Base-by-base conservation (phyloP, 2,113 vertebrate species). In the Oplegnathus fasciatus region DNA sequence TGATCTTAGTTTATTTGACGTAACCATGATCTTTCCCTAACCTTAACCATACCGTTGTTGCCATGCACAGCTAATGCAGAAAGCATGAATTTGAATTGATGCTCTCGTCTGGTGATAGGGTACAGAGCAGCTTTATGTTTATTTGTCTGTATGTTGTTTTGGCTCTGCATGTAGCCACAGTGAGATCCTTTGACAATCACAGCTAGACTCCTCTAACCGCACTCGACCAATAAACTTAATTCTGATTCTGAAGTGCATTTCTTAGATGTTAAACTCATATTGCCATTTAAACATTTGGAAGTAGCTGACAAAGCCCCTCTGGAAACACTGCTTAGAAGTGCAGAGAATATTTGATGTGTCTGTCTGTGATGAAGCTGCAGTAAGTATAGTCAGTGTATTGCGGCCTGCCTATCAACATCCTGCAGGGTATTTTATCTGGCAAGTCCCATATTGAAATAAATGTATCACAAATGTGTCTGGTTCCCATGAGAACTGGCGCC, bases 391-490 rank as follows among this genome's bases (percentile, higher is more conserved):
- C 26, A 2, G 75, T 78, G 83, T 82, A 57, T 78, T 85, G 42
- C 10, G n/a, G 67, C 62, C 75, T 82, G 84, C 80, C 87, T 81
- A 82, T 88, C 85, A 86, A 83, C 78, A 79, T 84, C 86, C 90
- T 89, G 78, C 74, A 30, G 81, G 89, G 54, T 83, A 69, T 90
- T 85, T 92, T 89, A 84, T 92, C 84, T 90, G 87, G 78, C 83
- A 80, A 83, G 76, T 87, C 78, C 87, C 90, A 90, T 92, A 91
- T 90, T 92, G 90, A 92, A 95, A 95, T 93, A 92, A 94, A 94
- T 92, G 87, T 88, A 91, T 93, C 88, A 84, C 92, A 94, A 95
- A 95, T 93, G 90, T 93, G 88, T 90, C 72, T 48, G 80, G 88
- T 87, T 83, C 93, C 90, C 87, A 44, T 62, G 94, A 93, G 92